Conservation (phyloP, 2,888 invertebrate species). For the Doris montereyensis region DNA sequence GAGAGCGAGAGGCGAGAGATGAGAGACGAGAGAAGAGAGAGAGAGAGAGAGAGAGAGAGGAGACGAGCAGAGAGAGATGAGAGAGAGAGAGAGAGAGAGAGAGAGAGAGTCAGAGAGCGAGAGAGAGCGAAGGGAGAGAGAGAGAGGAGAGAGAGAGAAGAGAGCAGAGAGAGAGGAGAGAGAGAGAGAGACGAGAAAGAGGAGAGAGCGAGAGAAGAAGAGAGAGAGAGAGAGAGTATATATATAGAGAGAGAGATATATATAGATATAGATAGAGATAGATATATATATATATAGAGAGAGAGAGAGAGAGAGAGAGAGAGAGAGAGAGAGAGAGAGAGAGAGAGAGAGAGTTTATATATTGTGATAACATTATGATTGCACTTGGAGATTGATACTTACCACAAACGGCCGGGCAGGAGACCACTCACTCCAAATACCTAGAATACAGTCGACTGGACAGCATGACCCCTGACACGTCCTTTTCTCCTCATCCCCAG, state of each 20-base stretch:
- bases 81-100: too few relatives aligned
- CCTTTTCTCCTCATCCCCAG: conserved; percentile 35
- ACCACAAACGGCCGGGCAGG: conserved; percentile 76
- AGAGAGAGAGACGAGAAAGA: too few relatives aligned
- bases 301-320: background rate
- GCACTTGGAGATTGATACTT: conserved; percentile 75
- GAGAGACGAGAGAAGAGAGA: too few relatives aligned
- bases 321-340: background rate
- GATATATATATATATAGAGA: too few relatives aligned
- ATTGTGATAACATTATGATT: conserved; percentile 64
- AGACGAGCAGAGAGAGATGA: too few relatives aligned
- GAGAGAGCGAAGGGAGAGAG: background rate
- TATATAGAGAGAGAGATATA: too few relatives aligned
- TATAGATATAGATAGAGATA: too few relatives aligned
- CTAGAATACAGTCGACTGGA: conserved; percentile 78
- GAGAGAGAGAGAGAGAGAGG: too few relatives aligned
- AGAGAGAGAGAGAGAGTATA: too few relatives aligned
- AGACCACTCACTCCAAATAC: conserved; percentile 80
- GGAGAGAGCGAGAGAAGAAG: too few relatives aligned
- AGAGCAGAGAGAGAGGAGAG: background rate
- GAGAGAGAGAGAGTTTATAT: too few relatives aligned
- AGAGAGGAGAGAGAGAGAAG: background rate
- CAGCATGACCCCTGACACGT: conserved; percentile 70
- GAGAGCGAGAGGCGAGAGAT: background rate
- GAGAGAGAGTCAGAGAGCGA: background rate